Conservation (phyloP, 1,140 invertebrate species). For the Leptonema lineaticorne region DNA sequence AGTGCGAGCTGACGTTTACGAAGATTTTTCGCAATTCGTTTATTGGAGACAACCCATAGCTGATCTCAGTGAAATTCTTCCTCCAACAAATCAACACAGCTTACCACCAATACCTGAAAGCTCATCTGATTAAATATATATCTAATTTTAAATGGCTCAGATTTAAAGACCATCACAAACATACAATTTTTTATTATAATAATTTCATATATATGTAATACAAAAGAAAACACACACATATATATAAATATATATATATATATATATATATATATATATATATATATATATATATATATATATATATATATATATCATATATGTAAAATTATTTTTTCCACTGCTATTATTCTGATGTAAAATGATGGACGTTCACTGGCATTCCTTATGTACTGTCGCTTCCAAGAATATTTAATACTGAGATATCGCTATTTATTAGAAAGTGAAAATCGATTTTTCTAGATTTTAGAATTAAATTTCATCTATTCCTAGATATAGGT, state of each 20-base stretch:
- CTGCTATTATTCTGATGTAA: background rate
- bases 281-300: no score
- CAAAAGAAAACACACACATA: background rate
- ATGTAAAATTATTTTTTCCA: constrained; percentile 9
- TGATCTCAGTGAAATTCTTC: constrained; percentile 42
- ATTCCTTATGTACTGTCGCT: background rate
- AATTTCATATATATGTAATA: background rate
- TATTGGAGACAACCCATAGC: constrained; percentile 90
- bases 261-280: no score
- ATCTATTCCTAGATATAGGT: no score
- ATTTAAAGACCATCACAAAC: no score
- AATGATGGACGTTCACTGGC: background rate
- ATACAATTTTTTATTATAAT: background rate
- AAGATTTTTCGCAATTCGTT: constrained; percentile 85
- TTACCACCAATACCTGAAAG: constrained; percentile 38
- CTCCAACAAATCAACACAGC: constrained; percentile 18
- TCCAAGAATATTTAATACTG: no score
- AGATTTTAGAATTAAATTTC: no score
- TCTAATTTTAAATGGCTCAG: background rate
- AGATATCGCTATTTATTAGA: no score
- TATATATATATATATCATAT: no score
- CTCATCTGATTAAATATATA: background rate
- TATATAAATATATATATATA: no score
- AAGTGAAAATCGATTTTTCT: no score
- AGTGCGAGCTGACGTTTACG: constrained; percentile 66